A percentile compares a stretch with the other conserved stretches of the same genome.
Conservation (phyloP, 1,140 invertebrate species). For the Hyposmocoma kahamanoa region DNA sequence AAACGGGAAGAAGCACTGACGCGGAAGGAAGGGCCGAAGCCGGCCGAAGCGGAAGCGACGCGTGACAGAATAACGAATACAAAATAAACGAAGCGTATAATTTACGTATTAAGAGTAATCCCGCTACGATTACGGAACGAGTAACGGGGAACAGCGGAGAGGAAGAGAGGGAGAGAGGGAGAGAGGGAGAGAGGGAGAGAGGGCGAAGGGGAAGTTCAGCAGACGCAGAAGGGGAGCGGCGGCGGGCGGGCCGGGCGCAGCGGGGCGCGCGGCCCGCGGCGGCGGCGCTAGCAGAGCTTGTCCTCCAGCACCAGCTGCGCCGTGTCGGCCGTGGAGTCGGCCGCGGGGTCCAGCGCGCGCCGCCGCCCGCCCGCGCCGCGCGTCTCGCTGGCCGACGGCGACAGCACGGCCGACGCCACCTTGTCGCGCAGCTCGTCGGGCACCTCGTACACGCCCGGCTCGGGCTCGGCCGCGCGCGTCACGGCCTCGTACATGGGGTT, state of each 20-base stretch:
- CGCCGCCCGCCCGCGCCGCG: constrained; percentile 36
- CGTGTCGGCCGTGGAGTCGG: constrained; percentile 94
- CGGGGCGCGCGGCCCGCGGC: background rate
- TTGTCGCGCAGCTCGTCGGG: constrained; percentile 83
- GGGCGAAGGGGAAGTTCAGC: no score
- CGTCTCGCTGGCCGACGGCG: constrained; percentile 81
- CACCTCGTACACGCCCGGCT: constrained; percentile 82
- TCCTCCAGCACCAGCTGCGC: constrained; percentile 92
- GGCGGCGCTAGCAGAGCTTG: constrained; percentile 57
- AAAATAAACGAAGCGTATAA: no score
- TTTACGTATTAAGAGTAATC: no score
- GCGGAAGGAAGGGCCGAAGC: background rate
- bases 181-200: no score
- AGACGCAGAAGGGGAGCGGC: no score
- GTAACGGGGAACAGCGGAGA: no score
- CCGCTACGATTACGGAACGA: no score
- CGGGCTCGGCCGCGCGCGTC: constrained; percentile 39
- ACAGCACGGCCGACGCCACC: constrained; percentile 80
- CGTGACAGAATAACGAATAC: no score
- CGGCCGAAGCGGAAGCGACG: background rate
- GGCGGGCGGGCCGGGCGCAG: background rate
- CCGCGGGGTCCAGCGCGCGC: constrained; percentile 83
- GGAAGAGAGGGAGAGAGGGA: no score
- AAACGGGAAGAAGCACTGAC: background rate
- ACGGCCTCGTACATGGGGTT: constrained; percentile 97